Evolutionary conservation across 2,888 invertebrate species (phyloP), one percentile per base, ranked within the genome.

Genomic region (Nyleta sp.): DNA sequence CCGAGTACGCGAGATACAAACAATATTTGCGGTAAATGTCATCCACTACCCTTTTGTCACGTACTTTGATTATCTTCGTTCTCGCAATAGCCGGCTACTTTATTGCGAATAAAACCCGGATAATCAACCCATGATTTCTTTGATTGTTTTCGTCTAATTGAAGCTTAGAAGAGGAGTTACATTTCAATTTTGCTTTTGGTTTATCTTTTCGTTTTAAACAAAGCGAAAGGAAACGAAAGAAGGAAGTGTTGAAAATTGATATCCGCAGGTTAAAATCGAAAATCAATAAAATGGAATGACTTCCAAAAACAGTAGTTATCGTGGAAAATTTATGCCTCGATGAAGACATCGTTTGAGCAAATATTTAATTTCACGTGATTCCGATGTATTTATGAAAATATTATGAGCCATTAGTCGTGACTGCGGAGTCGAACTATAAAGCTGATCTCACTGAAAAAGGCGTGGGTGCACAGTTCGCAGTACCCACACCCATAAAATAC

Each of bases 391-490:
- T 44, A 52, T 62, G 46, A 64, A 76, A 76, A 70, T 52, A 70
- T 70, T 57, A 65, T 35, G 59, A 65, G 42, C 52, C 71, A 73
- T 81, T 83, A 84, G 42, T 55, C 71, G 75, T 81, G 84, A 84
- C 84, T 82, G 81, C 78, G 71, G 65, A 81, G 81, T 79, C 78
- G 75, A 83, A 84, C 83, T 85, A 85, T 85, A 84, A 86, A 84
- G 84, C 82, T 88, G 87, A 88, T 86, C 85, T 87, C 85, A 84
- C 83, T 81, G 59, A 31, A 52, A 13, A 71, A 72, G 82, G 86
- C 86, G 88, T 87, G 86, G 87, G 87, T 83, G 82, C 62, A 62
- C 77, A 60, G 71, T 73, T 77, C 75, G 73, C 79, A 72, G 78
- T 70, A 80, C 70, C 81, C 79, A 65, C 80, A 76, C 81, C 80